Evolutionary conservation across 2,797 vertebrate species (phyloP), one percentile per base, ranked within the genome.

Genomic region (Intellagama lesueurii): DNA sequence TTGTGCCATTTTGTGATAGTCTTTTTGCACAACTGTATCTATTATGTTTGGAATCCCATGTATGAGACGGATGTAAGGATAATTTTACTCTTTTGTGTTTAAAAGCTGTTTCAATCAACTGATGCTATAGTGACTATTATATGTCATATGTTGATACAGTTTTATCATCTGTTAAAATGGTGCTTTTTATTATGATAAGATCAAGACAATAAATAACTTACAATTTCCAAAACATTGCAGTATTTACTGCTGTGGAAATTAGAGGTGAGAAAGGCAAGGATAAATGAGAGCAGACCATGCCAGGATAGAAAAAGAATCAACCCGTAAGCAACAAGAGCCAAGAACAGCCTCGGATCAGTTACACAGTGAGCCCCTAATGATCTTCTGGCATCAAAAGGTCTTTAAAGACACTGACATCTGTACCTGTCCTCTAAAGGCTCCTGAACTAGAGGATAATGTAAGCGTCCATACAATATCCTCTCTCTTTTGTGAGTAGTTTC

Each of bases 321-420:
- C 93, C 87, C 84, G 30, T 44, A 47, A 4, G 83, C 47, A 68
- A 89, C 66, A 81, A 94, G 92, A 95, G 92, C 85, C 90, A 64
- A 91, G 90, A 90, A 96, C 94, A 93, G 94, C 92, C 84, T 16
- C 92, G 96, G 98, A 98, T 98, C 98, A 95, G 95, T 98, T 98
- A 98, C 98, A 97, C 96, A 91, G 91, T 95, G 97, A 98, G 97
- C 96, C 97, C 96, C 81, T 97, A 98, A 98, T 98, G 98, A 97
- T 93, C 95, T 97, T 96, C 96, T 95, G 92, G 96, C 97, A 98
- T 98, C 98, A 98, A 98, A 98, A 98, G 97, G 96, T 96, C 95
- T 97, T 97, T 97, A 96, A 97, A 95, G 93, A 91, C 94, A 91
- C 85, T 87, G 94, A 87, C 96, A 96, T 97, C 96, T 44, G 95